Evolutionary conservation across 2,113 vertebrate species (phyloP), one percentile per base, ranked within the genome.

Genomic region (Hoplias malabaricus): DNA sequence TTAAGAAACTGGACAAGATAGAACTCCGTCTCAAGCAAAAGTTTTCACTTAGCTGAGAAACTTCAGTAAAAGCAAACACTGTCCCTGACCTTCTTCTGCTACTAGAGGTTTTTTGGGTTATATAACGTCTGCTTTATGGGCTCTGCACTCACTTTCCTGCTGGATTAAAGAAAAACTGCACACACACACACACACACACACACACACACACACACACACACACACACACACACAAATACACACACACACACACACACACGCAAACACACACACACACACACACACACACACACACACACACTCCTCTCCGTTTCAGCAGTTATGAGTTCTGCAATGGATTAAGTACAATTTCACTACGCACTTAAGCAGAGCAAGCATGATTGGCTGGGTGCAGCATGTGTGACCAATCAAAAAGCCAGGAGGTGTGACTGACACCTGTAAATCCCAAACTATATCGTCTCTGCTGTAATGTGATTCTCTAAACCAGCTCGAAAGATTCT

Each of bases 241-340:
- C 36, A 7, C 62, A 25, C 62, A 25, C 62, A 38, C 65, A 1
- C 2, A 14, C 9, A 31, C 5, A 14, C n/a, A 36, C 27, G 36
- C 48, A 36, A n/a, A 40, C 31, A 33, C 5, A 1, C 2, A 14
- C 9, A 31, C 5, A 14, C n/a, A 36, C 27, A 54, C 48, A 36
- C 33, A 40, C 31, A 33, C 42, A 27, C 21, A 27, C 63, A 42
- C 23, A 14, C 36, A 7, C 62, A 25, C 62, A 25, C 62, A 38
- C 65, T 34, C 8, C n/a, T 21, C 67, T 19, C 69, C 38, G 33
- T 61, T 61, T 33, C 38, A 61, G 19, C 4, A 48, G 12, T 48
- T 27, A 48, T 62, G 29, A 46, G n/a, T 63, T 62, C 43, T 53
- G n/a, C 10, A 53, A 53, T 53, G 48, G 71, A 62, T 73, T 73